These are phyloP conservation scores for Lerema accius DNA, from an alignment of 1,140 invertebrate genomes.

Conservation along the genomic window DNA sequence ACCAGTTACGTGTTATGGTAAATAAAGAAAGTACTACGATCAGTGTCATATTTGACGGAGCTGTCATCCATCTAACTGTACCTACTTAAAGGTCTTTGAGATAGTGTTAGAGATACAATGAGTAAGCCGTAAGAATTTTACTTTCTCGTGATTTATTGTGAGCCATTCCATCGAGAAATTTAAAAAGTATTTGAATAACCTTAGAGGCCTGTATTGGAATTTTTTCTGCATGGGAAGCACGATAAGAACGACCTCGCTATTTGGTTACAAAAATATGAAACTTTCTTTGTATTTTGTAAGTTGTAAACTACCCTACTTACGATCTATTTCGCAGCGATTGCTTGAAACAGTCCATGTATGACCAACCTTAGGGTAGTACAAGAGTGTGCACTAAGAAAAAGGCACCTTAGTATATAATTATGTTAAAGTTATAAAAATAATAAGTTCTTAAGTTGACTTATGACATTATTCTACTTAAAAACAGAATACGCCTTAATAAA, in stretches of 20 bases:
- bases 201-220: background rate
- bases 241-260: background rate
- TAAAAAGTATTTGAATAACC: slow-evolving; percentile 9
- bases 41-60: slow-evolving; percentile 14
- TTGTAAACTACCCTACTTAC: no score
- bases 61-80: slow-evolving; percentile 13
- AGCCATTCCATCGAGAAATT: slow-evolving; percentile 22
- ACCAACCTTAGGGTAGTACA: no score
- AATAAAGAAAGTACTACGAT: slow-evolving; percentile 17
- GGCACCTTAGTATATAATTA: no score
- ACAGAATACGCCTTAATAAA: no score
- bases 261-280: no score
- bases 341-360: no score
- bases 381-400: no score
- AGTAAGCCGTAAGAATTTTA: slow-evolving; percentile 4
- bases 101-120: background rate
- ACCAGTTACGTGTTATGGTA: slow-evolving; percentile 37
- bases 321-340: no score
- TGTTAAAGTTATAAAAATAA: no score
- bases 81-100: slow-evolving; percentile 11
- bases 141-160: slow-evolving; percentile 10
- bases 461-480: no score
- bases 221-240: background rate
- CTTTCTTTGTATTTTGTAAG: no score
- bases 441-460: no score